phyloP scores from a whole-genome alignment of 2,888 invertebrate genomes.

The Alcis repandata region DNA sequence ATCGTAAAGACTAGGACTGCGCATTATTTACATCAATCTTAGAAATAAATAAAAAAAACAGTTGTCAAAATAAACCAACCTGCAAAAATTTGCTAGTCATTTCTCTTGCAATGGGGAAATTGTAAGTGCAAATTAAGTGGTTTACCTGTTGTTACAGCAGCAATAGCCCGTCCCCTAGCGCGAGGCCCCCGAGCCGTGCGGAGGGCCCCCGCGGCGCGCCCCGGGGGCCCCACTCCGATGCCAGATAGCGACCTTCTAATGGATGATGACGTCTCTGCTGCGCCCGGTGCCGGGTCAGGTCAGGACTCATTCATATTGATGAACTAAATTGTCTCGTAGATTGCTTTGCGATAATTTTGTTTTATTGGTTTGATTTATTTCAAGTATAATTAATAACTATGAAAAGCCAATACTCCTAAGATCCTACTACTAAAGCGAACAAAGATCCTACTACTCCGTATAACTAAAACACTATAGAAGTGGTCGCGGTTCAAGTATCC shows the following conservation, averaged over 20 bases:
- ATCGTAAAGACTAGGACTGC: neutral
- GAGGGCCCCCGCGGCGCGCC: conserved; percentile 21
- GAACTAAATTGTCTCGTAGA: conserved; percentile 27
- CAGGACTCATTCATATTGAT: conserved; percentile 31
- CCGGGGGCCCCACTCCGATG: conserved; percentile 36
- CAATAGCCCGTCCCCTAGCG: neutral
- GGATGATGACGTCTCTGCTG: conserved; percentile 39
- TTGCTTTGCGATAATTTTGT: conserved; percentile 18
- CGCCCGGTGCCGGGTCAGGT: conserved; percentile 32
- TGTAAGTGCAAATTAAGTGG: conserved; percentile 30
- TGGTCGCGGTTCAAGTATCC: conserved; percentile 42
- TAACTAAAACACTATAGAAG: no score
- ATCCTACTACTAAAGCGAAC: no score
- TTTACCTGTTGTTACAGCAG: conserved; percentile 22
- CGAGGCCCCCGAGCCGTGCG: conserved; percentile 5
- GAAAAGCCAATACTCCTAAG: neutral
- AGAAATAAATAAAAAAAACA: neutral
- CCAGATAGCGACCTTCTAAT: conserved; percentile 39
- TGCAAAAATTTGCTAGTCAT: conserved; percentile 2
- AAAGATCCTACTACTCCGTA: no score
- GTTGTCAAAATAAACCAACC: neutral
- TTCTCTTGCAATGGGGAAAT: neutral
- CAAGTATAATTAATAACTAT: neutral
- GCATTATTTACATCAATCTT: neutral
- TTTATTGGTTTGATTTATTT: conserved; percentile 17